Evolutionary conservation across 2,888 invertebrate genomes (phyloP), one percentile per base, ranked within the genome.

Genomic region (Amphipoea oculea): DNA sequence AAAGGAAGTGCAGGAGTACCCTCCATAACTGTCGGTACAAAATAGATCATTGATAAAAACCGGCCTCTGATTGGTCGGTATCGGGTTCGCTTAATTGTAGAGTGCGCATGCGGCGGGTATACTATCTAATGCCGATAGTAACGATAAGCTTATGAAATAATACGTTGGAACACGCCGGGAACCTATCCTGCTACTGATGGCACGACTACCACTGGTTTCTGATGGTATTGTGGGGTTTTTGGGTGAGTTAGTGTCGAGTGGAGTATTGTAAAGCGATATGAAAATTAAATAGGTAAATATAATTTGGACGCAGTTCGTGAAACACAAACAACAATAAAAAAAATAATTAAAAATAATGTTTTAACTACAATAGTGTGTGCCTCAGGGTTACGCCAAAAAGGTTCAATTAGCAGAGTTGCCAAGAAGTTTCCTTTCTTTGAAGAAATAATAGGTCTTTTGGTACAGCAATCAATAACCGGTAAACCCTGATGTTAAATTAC

Each of bases 121-220:
- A 84, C 83, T 89, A 91, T 92, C 93, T 93, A 93, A 91, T 90
- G 87, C 83, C 84, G 94, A 94, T 93, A 93, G 90, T 89, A 86
- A 80, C 84, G 94, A 93, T 94, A 93, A 91, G 89, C 91, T 89
- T 90, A 93, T 92, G 92, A 93, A 93, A 93, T 93, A 92, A 92
- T 92, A 91, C 87, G 88, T 83, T 90, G 81, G 80, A 88, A 87
- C 88, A 88, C 82, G 86, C 79, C 84, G 84, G 79, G 83, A 88
- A 88, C 78, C 76, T 84, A 87, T 76, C 77, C 78, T 78, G 82
- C 83, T 85, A 84, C 84, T 81, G 84, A 82, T 73, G 84, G 62
- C 66, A 70, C 67, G 62, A 60, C 29, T 81, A 85, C 78, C 51
- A 75, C 40, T 36, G 70, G 75, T 73, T 6, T 4, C 51, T 69